A percentile compares a stretch with the other conserved stretches of the same genome.
Conservation (phyloP, 2,888 invertebrate genomes). For the Spisula subtruncata region DNA sequence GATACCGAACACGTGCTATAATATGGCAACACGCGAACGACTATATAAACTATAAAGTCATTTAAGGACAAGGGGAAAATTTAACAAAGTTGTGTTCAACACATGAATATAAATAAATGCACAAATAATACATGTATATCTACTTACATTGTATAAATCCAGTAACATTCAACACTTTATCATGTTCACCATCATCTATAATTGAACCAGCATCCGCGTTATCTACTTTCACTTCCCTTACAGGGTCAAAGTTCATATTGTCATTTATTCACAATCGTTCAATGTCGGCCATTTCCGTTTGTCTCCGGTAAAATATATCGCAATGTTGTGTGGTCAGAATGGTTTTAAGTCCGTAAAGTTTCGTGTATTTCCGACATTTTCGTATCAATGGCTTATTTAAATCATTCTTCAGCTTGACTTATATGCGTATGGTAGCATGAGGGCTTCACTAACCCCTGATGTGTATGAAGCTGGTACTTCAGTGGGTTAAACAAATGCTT, state of each 20-base stretch:
- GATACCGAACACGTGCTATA: neutral
- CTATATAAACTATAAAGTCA: too few species aligned
- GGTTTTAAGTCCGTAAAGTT: too few species aligned
- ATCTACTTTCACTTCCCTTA: slow-evolving; percentile 26
- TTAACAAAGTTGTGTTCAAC: neutral
- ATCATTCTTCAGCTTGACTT: too few species aligned
- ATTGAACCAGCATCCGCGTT: neutral
- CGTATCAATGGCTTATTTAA: too few species aligned
- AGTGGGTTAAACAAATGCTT: too few species aligned
- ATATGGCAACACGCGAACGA: neutral
- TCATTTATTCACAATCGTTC: neutral
- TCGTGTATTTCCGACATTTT: too few species aligned
- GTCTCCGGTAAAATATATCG: too few species aligned
- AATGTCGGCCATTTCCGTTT: neutral
- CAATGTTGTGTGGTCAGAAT: too few species aligned
- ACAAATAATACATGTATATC: neutral
- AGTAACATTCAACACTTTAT: neutral
- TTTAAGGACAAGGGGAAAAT: neutral
- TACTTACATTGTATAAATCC: slow-evolving; percentile 16
- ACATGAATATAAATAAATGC: neutral
- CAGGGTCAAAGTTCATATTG: neutral
- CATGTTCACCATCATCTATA: neutral
- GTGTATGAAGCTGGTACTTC: too few species aligned
- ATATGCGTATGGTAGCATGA: too few species aligned
- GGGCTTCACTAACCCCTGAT: too few species aligned